phyloP scores from a whole-genome alignment of 2,888 invertebrate species.

The Drosophila testacea region DNA sequence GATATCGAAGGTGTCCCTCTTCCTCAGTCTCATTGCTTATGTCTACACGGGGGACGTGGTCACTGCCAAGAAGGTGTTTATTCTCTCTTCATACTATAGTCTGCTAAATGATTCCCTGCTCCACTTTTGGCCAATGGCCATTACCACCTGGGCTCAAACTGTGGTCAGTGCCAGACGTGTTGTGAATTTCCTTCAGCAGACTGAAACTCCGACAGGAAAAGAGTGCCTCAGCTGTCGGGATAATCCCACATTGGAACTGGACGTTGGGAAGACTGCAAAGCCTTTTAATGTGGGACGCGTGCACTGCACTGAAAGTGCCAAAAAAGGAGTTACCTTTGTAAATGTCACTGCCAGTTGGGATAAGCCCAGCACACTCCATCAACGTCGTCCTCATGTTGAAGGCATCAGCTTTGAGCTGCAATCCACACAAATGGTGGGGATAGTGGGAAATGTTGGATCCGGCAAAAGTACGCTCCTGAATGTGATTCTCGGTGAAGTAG shows the following conservation, averaged over 20 bases:
- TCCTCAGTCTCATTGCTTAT: constrained; percentile 90
- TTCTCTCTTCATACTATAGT: constrained; percentile 93
- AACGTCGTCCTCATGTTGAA: constrained; percentile 51
- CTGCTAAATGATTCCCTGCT: constrained; percentile 91
- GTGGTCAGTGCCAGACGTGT: constrained; percentile 90
- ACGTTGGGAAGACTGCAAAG: constrained; percentile 4
- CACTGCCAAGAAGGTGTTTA: constrained; percentile 91
- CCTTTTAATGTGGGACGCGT: constrained; percentile 37
- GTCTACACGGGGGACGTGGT: constrained; percentile 88
- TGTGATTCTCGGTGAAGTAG: constrained; percentile 90
- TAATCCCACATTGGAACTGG: constrained; percentile 53
- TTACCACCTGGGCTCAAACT: constrained; percentile 91
- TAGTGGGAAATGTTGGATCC: constrained; percentile 91
- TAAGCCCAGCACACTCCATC: constrained; percentile 54
- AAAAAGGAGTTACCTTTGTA: constrained; percentile 77
- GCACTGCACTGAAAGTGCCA: constrained; percentile 48
- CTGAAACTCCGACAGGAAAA: constrained; percentile 60
- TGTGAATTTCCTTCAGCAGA: constrained; percentile 87
- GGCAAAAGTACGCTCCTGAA: constrained; percentile 91
- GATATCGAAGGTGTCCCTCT: constrained; percentile 91
- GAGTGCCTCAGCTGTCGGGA: constrained; percentile 40
- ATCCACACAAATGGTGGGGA: constrained; percentile 78
- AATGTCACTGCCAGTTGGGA: constrained; percentile 86
- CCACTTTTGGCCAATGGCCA: constrained; percentile 92
- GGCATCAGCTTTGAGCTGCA: constrained; percentile 84